Base-by-base conservation (phyloP, 2,888 invertebrate genomes). In the Lacanobia oleracea region DNA sequence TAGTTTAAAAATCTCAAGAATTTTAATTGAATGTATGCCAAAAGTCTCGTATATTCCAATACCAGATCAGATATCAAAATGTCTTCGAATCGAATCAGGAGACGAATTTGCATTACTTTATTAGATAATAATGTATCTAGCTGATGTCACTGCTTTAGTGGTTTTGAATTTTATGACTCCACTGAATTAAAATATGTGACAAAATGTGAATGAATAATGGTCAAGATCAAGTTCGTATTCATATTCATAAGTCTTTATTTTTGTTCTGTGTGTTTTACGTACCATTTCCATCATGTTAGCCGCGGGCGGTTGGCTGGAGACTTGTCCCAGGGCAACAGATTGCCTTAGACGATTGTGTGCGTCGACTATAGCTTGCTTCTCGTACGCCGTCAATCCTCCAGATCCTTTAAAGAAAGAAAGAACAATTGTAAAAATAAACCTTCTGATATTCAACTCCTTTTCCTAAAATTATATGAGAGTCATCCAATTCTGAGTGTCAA, bases 211-310 rank as follows among this genome's bases (percentile, higher is more conserved):
- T 67, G 67, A 72, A 74, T 67, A 81, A 67, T 75, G 77, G 70
- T 81, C 78, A 86, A 86, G 74, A 77, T 83, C 85, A 82, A 83
- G 70, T 70, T 79, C 74, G 33, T 61, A 73, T 85, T 37, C 23
- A 72, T 75, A 74, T 86, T 79, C 45, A 74, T 69, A 40, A 63
- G 53, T 16, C 33, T 54, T 51, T 69, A 27, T 51, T 67, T 61
- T 12, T 61, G 27, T 56, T 62, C 23, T 43, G 48, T 33, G 48
- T 53, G 33, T 61, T n/a, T 69, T 40, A 84, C 96, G 93, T 94
- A 98, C 98, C 97, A 98, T 97, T 96, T 98, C 98, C 95, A 97
- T 97, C 98, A 98, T 98, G 93, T 98, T 98, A 86, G 98, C 97
- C 40, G 98, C 97, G 67, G 97, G 97, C 27, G 98, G 98, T 88